Conservation (phyloP, 1,140 invertebrate species). For the Zophobas morio region DNA sequence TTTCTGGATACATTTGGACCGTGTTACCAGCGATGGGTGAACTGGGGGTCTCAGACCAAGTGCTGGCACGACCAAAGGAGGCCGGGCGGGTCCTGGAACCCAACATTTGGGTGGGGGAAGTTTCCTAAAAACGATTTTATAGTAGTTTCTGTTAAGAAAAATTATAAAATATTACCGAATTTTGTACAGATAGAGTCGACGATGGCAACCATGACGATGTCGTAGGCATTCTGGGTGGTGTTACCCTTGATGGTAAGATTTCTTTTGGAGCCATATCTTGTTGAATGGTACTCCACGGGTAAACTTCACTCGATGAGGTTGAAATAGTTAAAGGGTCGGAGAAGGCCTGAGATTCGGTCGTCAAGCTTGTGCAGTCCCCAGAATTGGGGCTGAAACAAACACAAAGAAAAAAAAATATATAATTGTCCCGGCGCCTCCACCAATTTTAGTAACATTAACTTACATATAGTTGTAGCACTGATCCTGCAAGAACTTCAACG, state of each 20-base stretch:
- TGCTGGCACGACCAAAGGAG: conserved; percentile 69
- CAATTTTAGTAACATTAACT: conserved; percentile 57
- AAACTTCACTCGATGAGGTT: conserved; percentile 62
- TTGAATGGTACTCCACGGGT: conserved; percentile 63
- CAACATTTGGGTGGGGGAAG: conserved; percentile 55
- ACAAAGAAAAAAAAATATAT: not conserved
- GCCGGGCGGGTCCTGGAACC: conserved; percentile 65
- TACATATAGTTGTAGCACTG: conserved; percentile 75
- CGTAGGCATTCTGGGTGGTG: conserved; percentile 54
- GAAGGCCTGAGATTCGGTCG: conserved; percentile 56
- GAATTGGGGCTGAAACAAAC: conserved; percentile 69
- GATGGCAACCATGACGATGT: conserved; percentile 59
- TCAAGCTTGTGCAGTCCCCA: conserved; percentile 66
- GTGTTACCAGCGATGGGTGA: conserved; percentile 50
- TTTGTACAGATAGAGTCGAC: conserved; percentile 46
- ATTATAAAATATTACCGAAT: conserved; percentile 20
- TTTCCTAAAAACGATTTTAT: not conserved
- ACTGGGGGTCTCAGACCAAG: conserved; percentile 54
- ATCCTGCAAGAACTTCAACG: conserved; percentile 73
- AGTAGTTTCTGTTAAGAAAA: not conserved
- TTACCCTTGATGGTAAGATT: conserved; percentile 55
- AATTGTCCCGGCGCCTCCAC: conserved; percentile 17
- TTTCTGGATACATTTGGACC: conserved; percentile 53
- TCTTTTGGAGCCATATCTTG: conserved; percentile 54
- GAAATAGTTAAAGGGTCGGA: conserved; percentile 57